Base-by-base conservation (phyloP, 2,113 vertebrate genomes). In the Protobothrops flavoviridis region DNA sequence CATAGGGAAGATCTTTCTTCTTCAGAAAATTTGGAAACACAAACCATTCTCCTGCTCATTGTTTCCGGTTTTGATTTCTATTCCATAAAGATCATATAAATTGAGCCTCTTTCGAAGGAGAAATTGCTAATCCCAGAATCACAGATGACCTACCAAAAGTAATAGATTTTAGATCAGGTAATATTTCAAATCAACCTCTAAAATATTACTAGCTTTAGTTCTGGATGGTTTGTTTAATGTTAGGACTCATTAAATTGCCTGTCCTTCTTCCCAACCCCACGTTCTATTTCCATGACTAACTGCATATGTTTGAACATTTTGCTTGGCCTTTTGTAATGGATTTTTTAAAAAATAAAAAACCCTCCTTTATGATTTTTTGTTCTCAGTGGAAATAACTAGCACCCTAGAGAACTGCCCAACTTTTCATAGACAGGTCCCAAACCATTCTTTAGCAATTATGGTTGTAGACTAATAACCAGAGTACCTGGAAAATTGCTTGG, bases 401-500 rank as follows among this genome's bases (percentile, higher is more conserved):
- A 85, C 86, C 81, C 43, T 39, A 20, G 81, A 9, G 23, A 93
- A 39, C 45, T 17, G 24, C 55, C 23, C 55, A 56, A 64, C 45
- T 81, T 48, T 45, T 21, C 45, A 90, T 5, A 11, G 23, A 45
- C 43, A 61, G 13, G 23, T 52, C 45, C 56, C 29, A 86, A 52
- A 61, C 29, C 43, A 39, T 21, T 52, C 87, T 45, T 17, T 52
- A 45, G 88, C 45, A 52, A 61, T 20, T 33, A 50, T 15, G 13
- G n/a, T 11, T 5, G 52, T 12, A 52, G 43, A 23, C n/a, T 86
- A 90, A 86, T 12, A 57, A 13, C 56, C 55, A 29, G 45, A 39
- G 88, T 89, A 93, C 56, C 13, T 52, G 88, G 55, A 64, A 61
- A 86, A 93, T 61, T 86, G 92, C 88, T 93, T 56, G 56, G 29